Base-by-base conservation (phyloP, 1,140 invertebrate genomes). In the Chlorops oryzae region DNA sequence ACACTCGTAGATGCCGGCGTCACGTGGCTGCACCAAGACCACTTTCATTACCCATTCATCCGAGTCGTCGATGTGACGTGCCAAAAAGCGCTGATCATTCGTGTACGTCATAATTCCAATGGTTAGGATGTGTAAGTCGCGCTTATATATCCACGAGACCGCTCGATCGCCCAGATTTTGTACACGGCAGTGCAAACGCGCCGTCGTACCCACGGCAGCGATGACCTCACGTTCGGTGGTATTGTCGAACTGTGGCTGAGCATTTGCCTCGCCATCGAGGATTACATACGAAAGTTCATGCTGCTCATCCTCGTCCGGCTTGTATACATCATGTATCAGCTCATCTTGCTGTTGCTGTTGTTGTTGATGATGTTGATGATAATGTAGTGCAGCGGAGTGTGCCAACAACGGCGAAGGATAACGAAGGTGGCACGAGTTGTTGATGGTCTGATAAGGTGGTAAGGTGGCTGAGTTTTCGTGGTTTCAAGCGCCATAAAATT, bases 221-320 rank as follows among this genome's bases (percentile, higher is more conserved):
- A 88, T 89, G 44, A 87, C 82, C 59, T 91, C 88, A 37, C 85
- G 78, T 53, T 81, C 81, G n/a, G 88, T 90, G 57, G 82, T 82
- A 74, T 91, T 91, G 73, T 92, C 88, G 73, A 92, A 92, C 72
- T 88, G 88, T 10, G 88, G 89, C 63, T 88, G 85, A 22, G 53
- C 47, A 9, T 61, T 63, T 21, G 70, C 59, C 38, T 63, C 61
- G 23, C 59, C 61, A 20, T 63, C 65, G 25, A 64, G 51, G 37
- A 70, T 69, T 3, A 61, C 28, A 23, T 69, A 69, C 41, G 66
- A 66, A 22, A 69, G 59, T 34, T 70, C 66, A 21, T 44, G 51
- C 32, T n/a, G n/a, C n/a, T 20, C 39, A 18, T 41, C n/a, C n/a
- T 41, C 20, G 39, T 20, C 20, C 17, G 28, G 15, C 28, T 32